A percentile compares a stretch with the other conserved stretches of the same genome.
Conservation (phyloP, 2,888 invertebrate species). For the Drosophila nr. perissopoda region DNA sequence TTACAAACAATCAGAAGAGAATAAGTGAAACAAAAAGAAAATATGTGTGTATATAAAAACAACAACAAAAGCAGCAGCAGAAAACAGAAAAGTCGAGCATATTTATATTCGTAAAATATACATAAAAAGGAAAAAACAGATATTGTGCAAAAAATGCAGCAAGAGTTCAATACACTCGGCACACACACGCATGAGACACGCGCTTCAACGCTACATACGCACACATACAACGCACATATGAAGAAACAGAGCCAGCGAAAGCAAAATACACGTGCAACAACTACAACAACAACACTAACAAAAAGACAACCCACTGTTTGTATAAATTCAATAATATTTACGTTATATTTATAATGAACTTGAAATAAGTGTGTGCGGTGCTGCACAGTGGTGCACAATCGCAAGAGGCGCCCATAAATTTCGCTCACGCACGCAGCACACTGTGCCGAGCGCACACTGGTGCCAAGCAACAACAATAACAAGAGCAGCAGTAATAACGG, state of each 20-base stretch:
- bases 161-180: constrained; percentile 72
- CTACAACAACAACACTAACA: constrained; percentile 25
- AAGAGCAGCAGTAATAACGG: constrained; percentile 36
- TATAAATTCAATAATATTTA: constrained; percentile 79
- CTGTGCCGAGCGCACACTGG: constrained; percentile 28
- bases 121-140: constrained; percentile 23
- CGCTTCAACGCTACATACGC: constrained; percentile 44
- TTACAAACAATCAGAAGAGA: constrained; percentile 39
- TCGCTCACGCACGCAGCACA: constrained; percentile 27
- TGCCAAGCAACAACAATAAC: constrained; percentile 26
- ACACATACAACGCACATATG: constrained; percentile 25
- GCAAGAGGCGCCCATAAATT: constrained; percentile 1
- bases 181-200: constrained; percentile 33
- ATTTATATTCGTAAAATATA: constrained; percentile 36
- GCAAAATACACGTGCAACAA: constrained; percentile 42
- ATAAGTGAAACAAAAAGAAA: neutral
- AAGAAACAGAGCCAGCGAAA: constrained; percentile 9
- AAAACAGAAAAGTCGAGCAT: constrained; percentile 43
- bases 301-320: constrained; percentile 40
- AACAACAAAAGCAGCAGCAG: constrained; percentile 54
- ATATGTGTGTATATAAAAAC: constrained; percentile 12
- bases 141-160: constrained; percentile 77
- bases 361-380: constrained; percentile 52
- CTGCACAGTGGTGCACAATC: constrained; percentile 48
- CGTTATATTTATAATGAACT: constrained; percentile 80